Percentiles rank a stretch among this genome's conserved stretches.
Evolutionary conservation across 2,888 invertebrate species (phyloP).

Genomic region (Meandrusa payeni): DNA sequence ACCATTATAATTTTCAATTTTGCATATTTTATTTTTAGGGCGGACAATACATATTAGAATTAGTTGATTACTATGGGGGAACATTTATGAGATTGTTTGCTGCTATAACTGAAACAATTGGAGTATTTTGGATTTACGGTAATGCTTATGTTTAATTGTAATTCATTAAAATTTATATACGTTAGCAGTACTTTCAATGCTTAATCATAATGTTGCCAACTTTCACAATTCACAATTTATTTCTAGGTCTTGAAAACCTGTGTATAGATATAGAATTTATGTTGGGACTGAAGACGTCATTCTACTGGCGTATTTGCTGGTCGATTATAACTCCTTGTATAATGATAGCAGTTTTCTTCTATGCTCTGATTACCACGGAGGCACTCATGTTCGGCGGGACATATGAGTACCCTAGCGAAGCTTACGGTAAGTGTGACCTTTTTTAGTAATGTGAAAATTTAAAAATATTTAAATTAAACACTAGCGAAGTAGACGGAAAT

Average conservation of each 20-base stretch:
- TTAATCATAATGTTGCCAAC: too few species aligned
- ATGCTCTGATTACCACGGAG: constrained; percentile 84
- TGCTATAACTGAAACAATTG: constrained; percentile 85
- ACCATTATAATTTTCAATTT: too few species aligned
- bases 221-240: too few species aligned
- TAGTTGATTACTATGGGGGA: constrained; percentile 89
- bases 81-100: constrained; percentile 87
- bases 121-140: constrained; percentile 90
- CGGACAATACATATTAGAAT: constrained; percentile 86
- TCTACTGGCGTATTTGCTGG: constrained; percentile 92
- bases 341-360: constrained; percentile 86
- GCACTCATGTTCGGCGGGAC: constrained; percentile 81
- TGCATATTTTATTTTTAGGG: constrained; percentile 81
- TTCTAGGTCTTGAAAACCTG: constrained; percentile 64
- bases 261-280: constrained; percentile 88
- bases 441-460: too few species aligned
- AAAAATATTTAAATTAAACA: too few species aligned
- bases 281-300: constrained; percentile 83
- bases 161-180: too few species aligned
- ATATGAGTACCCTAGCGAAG: constrained; percentile 79
- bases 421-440: constrained; percentile 81
- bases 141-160: constrained; percentile 24
- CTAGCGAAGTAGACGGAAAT: too few species aligned
- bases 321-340: constrained; percentile 85
- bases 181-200: too few species aligned